Evolutionary conservation across 2,113 vertebrate species (phyloP).

Genomic region (Microtus richardsoni): DNA sequence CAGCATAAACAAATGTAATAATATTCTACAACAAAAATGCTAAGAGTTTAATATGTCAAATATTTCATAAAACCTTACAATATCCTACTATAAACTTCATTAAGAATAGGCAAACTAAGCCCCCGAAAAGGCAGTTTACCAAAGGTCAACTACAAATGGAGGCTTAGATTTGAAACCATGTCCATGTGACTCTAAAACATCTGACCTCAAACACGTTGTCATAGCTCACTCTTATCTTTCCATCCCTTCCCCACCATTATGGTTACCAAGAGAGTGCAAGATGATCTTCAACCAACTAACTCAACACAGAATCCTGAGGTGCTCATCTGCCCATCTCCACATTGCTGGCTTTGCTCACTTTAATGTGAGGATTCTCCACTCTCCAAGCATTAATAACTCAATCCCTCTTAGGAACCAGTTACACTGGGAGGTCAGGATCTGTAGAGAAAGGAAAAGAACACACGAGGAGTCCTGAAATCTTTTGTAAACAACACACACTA

Average conservation of each 20-base stretch:
- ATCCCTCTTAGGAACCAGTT: not conserved
- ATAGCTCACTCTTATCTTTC: not conserved
- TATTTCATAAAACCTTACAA: not conserved
- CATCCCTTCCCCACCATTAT: not conserved
- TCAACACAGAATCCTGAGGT: not conserved
- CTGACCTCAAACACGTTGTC: not conserved
- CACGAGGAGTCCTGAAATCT: not conserved
- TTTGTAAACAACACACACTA: not conserved
- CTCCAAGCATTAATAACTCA: not conserved
- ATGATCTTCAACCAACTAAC: not conserved
- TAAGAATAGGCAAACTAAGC: constrained; percentile 4
- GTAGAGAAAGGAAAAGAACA: not conserved
- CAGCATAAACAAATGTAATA: too few species aligned
- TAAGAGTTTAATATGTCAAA: constrained; percentile 37
- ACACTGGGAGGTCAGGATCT: not conserved
- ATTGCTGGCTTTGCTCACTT: not conserved
- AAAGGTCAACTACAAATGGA: not conserved
- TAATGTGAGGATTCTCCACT: not conserved
- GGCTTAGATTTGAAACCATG: not conserved
- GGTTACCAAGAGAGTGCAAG: not conserved
- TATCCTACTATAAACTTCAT: not conserved
- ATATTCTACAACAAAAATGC: not conserved
- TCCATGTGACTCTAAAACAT: not conserved
- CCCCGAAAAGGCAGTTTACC: not conserved
- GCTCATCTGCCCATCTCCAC: not conserved